Evolutionary conservation across 2,888 invertebrate species (phyloP).

Genomic region (Geophilus truncorum): DNA sequence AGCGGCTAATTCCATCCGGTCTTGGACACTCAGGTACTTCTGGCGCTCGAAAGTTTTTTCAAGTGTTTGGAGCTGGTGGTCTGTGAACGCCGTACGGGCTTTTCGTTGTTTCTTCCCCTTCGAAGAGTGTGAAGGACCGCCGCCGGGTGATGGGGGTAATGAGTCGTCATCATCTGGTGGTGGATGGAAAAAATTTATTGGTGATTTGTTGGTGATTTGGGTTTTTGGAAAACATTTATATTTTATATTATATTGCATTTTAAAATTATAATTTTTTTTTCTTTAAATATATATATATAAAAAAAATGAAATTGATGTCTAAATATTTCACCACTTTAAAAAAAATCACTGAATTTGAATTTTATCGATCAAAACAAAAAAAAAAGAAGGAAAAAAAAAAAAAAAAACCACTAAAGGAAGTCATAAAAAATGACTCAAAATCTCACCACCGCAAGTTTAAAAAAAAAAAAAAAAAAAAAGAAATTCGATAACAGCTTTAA

Average conservation of each 20-base stretch:
- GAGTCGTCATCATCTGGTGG: background rate
- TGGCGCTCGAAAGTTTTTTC: slow-evolving; percentile 96
- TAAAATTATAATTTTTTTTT: background rate
- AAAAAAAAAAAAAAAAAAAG: background rate
- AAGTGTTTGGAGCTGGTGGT: slow-evolving; percentile 91
- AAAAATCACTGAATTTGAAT: no score
- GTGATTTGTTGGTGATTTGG: no score
- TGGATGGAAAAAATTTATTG: no score
- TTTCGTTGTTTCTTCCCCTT: slow-evolving; percentile 84
- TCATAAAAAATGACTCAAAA: background rate
- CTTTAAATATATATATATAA: background rate
- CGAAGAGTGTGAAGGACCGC: slow-evolving; percentile 42
- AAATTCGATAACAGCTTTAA: background rate
- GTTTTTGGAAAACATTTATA: no score
- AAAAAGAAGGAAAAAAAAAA: no score
- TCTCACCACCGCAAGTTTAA: background rate
- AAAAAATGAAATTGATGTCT: no score
- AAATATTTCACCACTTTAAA: no score
- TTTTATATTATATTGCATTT: no score
- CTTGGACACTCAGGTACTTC: slow-evolving; percentile 94
- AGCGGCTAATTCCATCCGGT: slow-evolving; percentile 59
- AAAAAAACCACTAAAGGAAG: background rate
- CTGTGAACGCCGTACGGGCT: slow-evolving; percentile 96
- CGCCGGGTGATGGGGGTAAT: background rate
- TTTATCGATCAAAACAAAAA: no score